Percentiles rank a stretch among this genome's conserved stretches.
phyloP scores from a whole-genome alignment of 2,797 vertebrate genomes.

The Sebastolobus alascanus region DNA sequence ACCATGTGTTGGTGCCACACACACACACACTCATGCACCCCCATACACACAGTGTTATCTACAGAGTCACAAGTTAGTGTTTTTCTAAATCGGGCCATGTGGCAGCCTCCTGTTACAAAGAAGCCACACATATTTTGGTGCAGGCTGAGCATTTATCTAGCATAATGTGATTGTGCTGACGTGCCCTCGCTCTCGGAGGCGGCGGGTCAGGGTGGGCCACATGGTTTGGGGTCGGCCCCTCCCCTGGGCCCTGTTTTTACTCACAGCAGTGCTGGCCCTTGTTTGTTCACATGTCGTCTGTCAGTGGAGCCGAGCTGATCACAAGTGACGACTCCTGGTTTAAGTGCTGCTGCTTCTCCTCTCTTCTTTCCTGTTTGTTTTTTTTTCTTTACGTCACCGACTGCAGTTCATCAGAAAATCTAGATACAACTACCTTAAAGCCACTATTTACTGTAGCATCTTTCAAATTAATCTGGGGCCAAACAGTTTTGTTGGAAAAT shows the following conservation, averaged over 20 bases:
- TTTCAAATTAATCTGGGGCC: not conserved
- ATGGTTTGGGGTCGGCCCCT: constrained; percentile 63
- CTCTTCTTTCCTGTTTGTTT: constrained; percentile 13
- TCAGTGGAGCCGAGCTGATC: constrained; percentile 49
- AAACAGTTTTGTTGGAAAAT: not conserved
- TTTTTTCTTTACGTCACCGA: constrained; percentile 11
- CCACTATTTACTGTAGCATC: not conserved
- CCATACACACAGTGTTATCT: constrained; percentile 52
- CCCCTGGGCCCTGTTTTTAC: constrained; percentile 52
- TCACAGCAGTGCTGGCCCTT: constrained; percentile 61
- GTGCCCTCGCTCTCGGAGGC: constrained; percentile 60
- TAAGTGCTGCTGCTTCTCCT: constrained; percentile 19
- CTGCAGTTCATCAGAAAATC: constrained; percentile 5
- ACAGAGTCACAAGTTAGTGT: constrained; percentile 65
- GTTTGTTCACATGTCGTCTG: constrained; percentile 62
- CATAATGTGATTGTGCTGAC: constrained; percentile 79
- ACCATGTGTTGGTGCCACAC: constrained; percentile 63
- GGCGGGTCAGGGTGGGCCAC: constrained; percentile 67
- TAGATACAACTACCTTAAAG: not conserved
- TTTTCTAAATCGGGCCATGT: constrained; percentile 71
- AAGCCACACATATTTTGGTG: constrained; percentile 67
- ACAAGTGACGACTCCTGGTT: constrained; percentile 52
- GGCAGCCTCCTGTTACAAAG: constrained; percentile 72
- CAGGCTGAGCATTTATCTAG: constrained; percentile 73
- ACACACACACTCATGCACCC: constrained; percentile 9